These are phyloP conservation scores for Burhinus bistriatus DNA, from an alignment of 2,113 vertebrate genomes.

Conservation along the genomic window DNA sequence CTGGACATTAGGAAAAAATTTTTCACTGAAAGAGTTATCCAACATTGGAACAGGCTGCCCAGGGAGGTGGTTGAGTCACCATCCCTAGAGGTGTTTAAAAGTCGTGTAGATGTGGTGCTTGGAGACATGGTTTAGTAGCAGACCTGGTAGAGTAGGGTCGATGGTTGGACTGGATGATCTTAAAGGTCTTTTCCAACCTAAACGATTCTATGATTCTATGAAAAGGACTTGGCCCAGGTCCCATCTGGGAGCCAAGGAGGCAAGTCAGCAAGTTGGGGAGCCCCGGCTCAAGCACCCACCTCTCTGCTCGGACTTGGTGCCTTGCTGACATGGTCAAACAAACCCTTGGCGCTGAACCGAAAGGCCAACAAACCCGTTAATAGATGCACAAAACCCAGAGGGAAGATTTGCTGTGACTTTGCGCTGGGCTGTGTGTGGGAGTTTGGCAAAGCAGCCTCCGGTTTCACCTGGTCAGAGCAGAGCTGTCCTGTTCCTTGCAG, in stretches of 20 bases:
- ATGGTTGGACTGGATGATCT: no score
- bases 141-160: no score
- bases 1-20: no score
- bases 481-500: background rate
- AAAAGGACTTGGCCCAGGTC: background rate
- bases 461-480: background rate
- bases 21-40: no score
- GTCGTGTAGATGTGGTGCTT: no score
- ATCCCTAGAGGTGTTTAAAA: no score
- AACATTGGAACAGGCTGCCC: no score
- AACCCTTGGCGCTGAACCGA: fast-evolving
- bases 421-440: background rate
- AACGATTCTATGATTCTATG: no score
- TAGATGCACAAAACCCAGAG: background rate
- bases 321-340: background rate
- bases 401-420: background rate
- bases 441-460: background rate
- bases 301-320: background rate
- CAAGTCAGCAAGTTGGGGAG: background rate
- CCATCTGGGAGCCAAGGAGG: fast-evolving
- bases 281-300: background rate
- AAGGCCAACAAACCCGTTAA: background rate
- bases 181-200: no score
- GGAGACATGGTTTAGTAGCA: no score
- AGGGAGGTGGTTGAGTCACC: no score